phyloP scores from a whole-genome alignment of 2,113 vertebrate genomes.

The Hyperoodon ampullatus region DNA sequence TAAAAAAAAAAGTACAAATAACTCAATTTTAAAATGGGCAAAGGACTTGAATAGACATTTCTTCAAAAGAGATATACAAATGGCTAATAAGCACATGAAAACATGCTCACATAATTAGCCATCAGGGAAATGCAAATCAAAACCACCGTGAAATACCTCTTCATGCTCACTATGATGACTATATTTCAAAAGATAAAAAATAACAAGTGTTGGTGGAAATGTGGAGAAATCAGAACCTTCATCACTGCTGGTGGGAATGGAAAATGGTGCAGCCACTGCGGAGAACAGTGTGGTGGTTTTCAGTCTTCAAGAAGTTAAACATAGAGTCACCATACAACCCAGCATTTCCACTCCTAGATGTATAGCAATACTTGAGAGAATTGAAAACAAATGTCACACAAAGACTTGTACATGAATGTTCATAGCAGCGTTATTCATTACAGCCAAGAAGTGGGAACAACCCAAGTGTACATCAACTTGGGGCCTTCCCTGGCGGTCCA shows the following conservation, averaged over 20 bases:
- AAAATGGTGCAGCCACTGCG: background rate
- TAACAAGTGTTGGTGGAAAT: no score
- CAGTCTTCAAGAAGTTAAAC: background rate
- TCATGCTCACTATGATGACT: background rate
- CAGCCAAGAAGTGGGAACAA: no score
- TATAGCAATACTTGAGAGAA: background rate
- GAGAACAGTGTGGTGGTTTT: background rate
- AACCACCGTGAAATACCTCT: background rate
- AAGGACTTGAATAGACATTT: background rate
- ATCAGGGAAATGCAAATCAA: background rate
- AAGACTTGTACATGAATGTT: background rate
- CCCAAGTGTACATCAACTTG: no score
- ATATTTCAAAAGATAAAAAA: background rate
- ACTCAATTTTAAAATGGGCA: background rate
- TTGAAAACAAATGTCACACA: no score
- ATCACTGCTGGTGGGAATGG: background rate
- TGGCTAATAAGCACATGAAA: background rate
- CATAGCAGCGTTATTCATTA: background rate
- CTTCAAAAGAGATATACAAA: background rate
- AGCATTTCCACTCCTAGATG: background rate
- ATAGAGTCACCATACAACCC: background rate
- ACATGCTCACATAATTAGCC: background rate
- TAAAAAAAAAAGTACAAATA: background rate
- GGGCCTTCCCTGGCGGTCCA: background rate
- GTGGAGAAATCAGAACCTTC: background rate